phyloP scores from a whole-genome alignment of 1,140 invertebrate species.

The Calephelis nemesis region DNA sequence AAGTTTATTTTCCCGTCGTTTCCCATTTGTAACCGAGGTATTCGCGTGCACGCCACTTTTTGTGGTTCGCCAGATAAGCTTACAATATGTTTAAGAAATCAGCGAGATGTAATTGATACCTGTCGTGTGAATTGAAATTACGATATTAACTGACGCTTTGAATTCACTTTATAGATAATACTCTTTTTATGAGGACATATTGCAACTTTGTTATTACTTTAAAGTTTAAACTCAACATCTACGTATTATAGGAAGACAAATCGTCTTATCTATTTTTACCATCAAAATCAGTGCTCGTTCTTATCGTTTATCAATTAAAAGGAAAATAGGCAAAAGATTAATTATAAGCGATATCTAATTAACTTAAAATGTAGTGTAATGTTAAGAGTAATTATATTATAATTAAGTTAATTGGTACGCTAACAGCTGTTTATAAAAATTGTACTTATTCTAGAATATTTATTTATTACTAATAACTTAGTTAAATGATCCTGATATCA shows the following conservation, averaged over 20 bases:
- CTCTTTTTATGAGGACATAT: background rate
- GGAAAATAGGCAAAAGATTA: no score
- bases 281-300: no score
- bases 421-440: no score
- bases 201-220: background rate
- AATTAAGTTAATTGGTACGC: no score
- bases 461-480: no score
- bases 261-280: no score
- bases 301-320: no score
- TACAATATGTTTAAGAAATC: slow-evolving; percentile 22
- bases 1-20: slow-evolving; percentile 6
- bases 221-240: background rate
- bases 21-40: background rate
- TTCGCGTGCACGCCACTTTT: slow-evolving; percentile 33
- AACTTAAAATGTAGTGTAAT: background rate
- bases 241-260: no score
- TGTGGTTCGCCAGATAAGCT: slow-evolving; percentile 17
- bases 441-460: no score
- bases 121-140: slow-evolving; percentile 33
- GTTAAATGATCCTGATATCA: no score
- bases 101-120: slow-evolving; percentile 34
- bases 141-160: background rate
- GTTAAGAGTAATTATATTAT: no score
- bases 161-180: background rate
- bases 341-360: no score